Base-by-base conservation (phyloP, 2,797 vertebrate genomes). In the Pangasius mekongensis region DNA sequence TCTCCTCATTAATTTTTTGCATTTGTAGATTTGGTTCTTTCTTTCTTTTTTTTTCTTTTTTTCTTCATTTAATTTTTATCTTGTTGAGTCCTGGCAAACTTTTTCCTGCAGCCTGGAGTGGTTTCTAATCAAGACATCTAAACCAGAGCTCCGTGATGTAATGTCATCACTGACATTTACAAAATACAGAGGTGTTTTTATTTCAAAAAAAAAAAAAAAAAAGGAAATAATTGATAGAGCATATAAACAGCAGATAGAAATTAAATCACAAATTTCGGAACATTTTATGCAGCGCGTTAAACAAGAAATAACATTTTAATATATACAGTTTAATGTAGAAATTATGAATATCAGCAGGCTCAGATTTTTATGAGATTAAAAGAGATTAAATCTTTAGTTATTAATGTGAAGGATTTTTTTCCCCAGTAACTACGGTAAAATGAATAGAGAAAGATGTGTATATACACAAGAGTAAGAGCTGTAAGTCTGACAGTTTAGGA, bases 1-100 rank as follows among this genome's bases (percentile, higher is more conserved):
- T 95, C 95, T 94, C 93, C 94, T 94, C 93, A 76, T 77, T 84
- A 0, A n/a, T 81, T 36, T 87, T 87, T 87, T 56, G 85, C 58
- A 39, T 67, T 83, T 84, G 66, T 36, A 10, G 7, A 30, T 22
- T 64, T 83, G 27, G 83, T 71, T 87, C 60, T 36, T 84, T 64
- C 24, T 43, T 30, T 13, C 5, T 39, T 86, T 24, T 74, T 39
- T 87, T 18, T 60, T 64, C 36, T 33, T 33, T 52, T 52, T 49
- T 36, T 76, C 36, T 2, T 6, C 3, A 49, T 58, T 47, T 39
- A n/a, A 13, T 14, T 43, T 22, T 18, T 9, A 16, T 14, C 11
- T 9, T n/a, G 13, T 47, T 52, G 22, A 60, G 0, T 81, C 27
- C 22, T 3, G 16, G 77, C 78, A 5, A 0, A 43, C 43, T 5